Evolutionary conservation across 2,888 invertebrate genomes (phyloP).

Genomic region (Scotopteryx bipunctaria): DNA sequence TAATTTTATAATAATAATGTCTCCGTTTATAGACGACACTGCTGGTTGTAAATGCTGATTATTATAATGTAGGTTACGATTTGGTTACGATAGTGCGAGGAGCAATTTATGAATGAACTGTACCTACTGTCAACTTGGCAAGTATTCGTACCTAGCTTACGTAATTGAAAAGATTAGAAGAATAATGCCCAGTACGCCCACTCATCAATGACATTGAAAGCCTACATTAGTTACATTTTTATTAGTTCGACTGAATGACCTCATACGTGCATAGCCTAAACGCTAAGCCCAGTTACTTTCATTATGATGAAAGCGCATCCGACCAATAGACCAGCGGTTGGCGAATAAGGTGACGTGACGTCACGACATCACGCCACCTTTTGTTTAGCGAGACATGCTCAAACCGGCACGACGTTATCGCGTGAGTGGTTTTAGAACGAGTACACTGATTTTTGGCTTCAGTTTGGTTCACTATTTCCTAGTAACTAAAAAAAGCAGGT

Average conservation of each 20-base stretch:
- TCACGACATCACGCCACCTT: conserved; percentile 83
- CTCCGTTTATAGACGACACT: conserved; percentile 23
- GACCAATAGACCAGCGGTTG: conserved; percentile 65
- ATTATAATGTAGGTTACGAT: conserved; percentile 17
- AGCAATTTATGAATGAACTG: conserved; percentile 26
- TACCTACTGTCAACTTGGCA: conserved; percentile 6
- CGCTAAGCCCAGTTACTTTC: conserved; percentile 40
- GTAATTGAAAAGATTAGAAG: background rate
- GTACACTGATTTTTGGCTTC: conserved; percentile 8
- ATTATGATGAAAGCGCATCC: conserved; percentile 49
- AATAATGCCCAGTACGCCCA: too few relatives aligned
- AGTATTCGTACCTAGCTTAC: background rate
- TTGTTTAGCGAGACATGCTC: conserved; percentile 70
- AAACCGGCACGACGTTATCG: conserved; percentile 66
- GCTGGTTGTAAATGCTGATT: conserved; percentile 22
- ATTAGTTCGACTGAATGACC: conserved; percentile 39
- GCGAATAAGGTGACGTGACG: conserved; percentile 78
- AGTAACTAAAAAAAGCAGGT: too few relatives aligned
- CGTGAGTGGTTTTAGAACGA: conserved; percentile 32
- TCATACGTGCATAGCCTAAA: conserved; percentile 42
- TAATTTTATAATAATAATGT: conserved; percentile 13
- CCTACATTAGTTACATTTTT: conserved; percentile 21
- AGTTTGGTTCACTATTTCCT: background rate
- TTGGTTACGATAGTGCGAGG: conserved; percentile 18
- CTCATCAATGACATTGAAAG: conserved; percentile 32